phyloP scores from a whole-genome alignment of 2,797 vertebrate genomes.

The Lindbergichthys nudifrons region DNA sequence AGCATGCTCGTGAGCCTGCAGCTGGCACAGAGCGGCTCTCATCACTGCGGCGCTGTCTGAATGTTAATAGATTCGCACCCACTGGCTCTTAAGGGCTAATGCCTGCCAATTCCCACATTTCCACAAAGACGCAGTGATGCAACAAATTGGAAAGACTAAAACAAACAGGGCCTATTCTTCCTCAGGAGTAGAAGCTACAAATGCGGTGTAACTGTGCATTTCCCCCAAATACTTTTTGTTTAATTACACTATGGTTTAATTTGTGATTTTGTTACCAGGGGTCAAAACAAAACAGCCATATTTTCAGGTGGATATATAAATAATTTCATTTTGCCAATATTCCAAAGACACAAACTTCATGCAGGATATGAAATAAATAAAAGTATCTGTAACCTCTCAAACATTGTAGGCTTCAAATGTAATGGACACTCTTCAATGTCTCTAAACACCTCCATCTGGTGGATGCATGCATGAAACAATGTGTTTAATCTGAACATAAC shows the following conservation, averaged over 20 bases:
- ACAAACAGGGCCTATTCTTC: conserved; percentile 41
- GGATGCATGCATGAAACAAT: conserved; percentile 1
- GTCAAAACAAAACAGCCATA: neutral
- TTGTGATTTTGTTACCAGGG: neutral
- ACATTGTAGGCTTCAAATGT: neutral
- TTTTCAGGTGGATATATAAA: neutral
- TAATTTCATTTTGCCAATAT: neutral
- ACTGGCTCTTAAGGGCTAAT: conserved; percentile 56
- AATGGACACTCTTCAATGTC: neutral
- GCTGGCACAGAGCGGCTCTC: conserved; percentile 69
- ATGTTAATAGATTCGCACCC: conserved; percentile 79
- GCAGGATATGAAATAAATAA: neutral
- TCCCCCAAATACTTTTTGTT: neutral
- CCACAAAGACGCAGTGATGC: conserved; percentile 70
- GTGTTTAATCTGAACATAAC: neutral
- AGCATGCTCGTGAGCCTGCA: conserved; percentile 64
- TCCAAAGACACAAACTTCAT: neutral
- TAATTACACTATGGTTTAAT: neutral
- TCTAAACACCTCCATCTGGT: conserved; percentile 64
- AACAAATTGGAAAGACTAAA: conserved; percentile 61
- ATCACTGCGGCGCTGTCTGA: conserved; percentile 71
- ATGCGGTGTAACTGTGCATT: neutral
- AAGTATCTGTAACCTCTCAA: neutral
- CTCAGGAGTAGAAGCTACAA: conserved; percentile 13
- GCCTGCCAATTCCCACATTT: conserved; percentile 72